Conservation (phyloP, 1,140 invertebrate genomes). For the Caenorhabditis briggsae region DNA sequence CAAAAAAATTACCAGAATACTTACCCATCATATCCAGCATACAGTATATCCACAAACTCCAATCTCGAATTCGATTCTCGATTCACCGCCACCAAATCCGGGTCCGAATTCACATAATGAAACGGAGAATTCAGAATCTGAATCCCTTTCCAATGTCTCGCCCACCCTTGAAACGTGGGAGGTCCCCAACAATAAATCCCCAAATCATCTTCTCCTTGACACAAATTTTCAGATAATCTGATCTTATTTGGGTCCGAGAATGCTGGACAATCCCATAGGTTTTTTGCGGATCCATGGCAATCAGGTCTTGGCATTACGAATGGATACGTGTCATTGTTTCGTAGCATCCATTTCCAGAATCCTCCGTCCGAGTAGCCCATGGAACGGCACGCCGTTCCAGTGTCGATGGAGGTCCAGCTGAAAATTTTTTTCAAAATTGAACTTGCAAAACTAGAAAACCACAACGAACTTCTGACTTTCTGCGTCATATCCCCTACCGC, state of each 20-base stretch:
- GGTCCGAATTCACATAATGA: constrained; percentile 73
- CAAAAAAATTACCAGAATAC: neutral
- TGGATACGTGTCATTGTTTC: constrained; percentile 78
- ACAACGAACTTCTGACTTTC: no score
- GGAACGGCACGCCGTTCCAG: constrained; percentile 73
- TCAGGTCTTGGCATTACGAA: constrained; percentile 74
- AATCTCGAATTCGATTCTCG: constrained; percentile 73
- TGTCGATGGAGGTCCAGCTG: constrained; percentile 76
- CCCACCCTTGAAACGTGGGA: constrained; percentile 76
- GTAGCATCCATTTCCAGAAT: constrained; percentile 74
- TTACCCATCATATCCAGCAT: constrained; percentile 76
- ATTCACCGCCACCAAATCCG: constrained; percentile 73
- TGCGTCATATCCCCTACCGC: neutral
- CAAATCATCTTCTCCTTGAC: constrained; percentile 77
- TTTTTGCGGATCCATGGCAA: constrained; percentile 68
- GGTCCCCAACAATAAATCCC: constrained; percentile 77
- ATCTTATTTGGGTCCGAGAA: constrained; percentile 71
- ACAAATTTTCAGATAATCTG: constrained; percentile 74
- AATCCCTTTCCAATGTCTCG: constrained; percentile 76
- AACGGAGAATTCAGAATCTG: constrained; percentile 75
- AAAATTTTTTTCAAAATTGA: no score
- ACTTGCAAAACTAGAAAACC: no score
- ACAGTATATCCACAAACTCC: constrained; percentile 76
- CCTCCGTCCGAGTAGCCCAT: constrained; percentile 76
- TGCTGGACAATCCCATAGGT: constrained; percentile 74